phyloP scores from a whole-genome alignment of 2,113 vertebrate species.

The Ceuthmochares aereus region DNA sequence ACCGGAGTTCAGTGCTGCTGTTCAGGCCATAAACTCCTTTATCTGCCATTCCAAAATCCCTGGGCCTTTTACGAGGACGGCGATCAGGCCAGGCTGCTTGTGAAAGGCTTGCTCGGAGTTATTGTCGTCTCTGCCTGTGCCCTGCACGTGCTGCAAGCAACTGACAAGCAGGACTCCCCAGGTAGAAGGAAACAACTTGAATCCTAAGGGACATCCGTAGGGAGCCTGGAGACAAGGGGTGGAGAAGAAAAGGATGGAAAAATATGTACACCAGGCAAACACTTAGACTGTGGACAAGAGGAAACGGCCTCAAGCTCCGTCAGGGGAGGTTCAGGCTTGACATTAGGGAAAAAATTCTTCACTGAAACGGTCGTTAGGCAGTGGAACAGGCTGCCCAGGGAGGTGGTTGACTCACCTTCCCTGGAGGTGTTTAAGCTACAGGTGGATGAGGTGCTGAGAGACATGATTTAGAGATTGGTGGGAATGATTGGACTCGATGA shows the following conservation, averaged over 20 bases:
- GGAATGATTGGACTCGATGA: too few relatives aligned
- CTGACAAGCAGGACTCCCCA: conserved; percentile 56
- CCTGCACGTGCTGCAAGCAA: neutral
- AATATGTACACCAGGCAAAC: neutral
- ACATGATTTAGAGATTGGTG: too few relatives aligned
- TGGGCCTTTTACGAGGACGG: conserved; percentile 1
- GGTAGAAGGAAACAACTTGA: conserved; percentile 53
- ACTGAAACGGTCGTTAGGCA: too few relatives aligned
- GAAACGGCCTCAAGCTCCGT: too few relatives aligned
- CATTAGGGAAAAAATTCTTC: too few relatives aligned
- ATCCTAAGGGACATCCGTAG: neutral
- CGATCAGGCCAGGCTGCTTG: neutral
- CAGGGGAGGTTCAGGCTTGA: too few relatives aligned
- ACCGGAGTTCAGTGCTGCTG: conserved; percentile 45
- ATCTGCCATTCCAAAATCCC: conserved; percentile 57
- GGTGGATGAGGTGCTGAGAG: too few relatives aligned
- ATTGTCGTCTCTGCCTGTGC: neutral
- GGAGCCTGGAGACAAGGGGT: neutral
- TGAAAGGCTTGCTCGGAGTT: neutral
- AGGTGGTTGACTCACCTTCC: too few relatives aligned
- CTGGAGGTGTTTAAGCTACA: too few relatives aligned
- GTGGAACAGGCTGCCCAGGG: too few relatives aligned
- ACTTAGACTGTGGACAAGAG: too few relatives aligned
- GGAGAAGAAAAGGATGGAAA: neutral
- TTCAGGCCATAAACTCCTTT: conserved; percentile 58